Percentiles rank a stretch among this genome's conserved stretches.
These are phyloP conservation scores for Dysdera silvatica DNA, from an alignment of 1,140 invertebrate genomes.

Conservation along the genomic window DNA sequence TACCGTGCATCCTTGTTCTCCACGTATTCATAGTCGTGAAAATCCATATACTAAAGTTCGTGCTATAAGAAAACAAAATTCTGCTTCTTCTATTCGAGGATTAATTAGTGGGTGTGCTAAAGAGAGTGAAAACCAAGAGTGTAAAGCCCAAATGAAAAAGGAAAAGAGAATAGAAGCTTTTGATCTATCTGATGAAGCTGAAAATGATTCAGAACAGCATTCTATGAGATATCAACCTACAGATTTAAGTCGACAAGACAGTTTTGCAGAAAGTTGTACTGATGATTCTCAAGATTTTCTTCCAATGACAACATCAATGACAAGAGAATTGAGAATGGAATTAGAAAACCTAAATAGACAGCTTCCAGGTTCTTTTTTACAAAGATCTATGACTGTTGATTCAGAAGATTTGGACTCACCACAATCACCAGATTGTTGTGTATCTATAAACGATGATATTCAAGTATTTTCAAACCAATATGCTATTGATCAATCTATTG, in stretches of 20 bases:
- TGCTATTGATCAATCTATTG: slow-evolving; percentile 12
- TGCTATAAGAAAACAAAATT: slow-evolving; percentile 67
- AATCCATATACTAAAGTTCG: slow-evolving; percentile 57
- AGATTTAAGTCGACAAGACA: slow-evolving; percentile 21
- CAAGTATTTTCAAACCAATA: background rate
- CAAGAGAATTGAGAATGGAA: slow-evolving; percentile 66
- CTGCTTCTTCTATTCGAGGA: slow-evolving; percentile 47
- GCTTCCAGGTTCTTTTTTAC: slow-evolving; percentile 52
- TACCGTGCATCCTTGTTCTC: slow-evolving; percentile 36
- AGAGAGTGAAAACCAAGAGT: slow-evolving; percentile 19
- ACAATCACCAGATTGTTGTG: slow-evolving; percentile 23
- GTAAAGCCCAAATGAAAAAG: background rate
- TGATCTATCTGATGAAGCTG: background rate
- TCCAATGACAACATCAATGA: slow-evolving; percentile 76
- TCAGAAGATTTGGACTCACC: slow-evolving; percentile 35
- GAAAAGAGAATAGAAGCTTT: background rate
- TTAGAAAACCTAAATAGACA: slow-evolving; percentile 71
- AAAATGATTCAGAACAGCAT: background rate
- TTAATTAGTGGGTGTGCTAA: slow-evolving; percentile 21
- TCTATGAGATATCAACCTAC: background rate
- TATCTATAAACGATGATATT: slow-evolving; percentile 1
- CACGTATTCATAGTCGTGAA: slow-evolving; percentile 49
- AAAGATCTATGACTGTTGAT: slow-evolving; percentile 28
- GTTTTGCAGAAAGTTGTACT: slow-evolving; percentile 41
- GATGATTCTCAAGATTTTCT: slow-evolving; percentile 72